Percentiles rank a stretch among this genome's conserved stretches.
Evolutionary conservation across 2,113 vertebrate genomes (phyloP).

Genomic region (Dicrurus megarhynchus): DNA sequence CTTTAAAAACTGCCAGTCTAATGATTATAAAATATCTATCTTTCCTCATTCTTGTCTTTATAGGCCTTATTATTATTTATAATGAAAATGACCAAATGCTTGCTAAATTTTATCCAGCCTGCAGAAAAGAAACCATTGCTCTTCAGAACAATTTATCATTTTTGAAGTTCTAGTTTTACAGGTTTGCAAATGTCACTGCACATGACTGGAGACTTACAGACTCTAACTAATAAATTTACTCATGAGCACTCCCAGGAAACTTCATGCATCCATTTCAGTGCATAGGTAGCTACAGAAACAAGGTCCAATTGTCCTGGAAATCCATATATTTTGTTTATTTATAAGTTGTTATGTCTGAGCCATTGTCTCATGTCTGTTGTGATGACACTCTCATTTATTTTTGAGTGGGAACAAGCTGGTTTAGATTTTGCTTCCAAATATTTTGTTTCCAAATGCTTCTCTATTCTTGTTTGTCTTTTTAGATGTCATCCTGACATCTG

Average conservation of each 20-base stretch:
- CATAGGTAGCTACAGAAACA: not conserved
- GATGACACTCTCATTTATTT: not conserved
- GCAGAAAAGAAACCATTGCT: not conserved
- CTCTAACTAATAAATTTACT: not conserved
- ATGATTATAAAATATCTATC: not conserved
- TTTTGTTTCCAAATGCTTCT: constrained; percentile 26
- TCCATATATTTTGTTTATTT: not conserved
- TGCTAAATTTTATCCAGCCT: not conserved
- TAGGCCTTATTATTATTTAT: not conserved
- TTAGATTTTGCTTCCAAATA: not conserved
- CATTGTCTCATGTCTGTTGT: not conserved
- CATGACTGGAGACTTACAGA: not conserved
- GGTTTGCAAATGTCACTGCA: not conserved
- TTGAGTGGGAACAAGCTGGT: not conserved
- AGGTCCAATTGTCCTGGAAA: not conserved
- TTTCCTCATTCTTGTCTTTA: not conserved
- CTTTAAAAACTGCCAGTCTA: not conserved
- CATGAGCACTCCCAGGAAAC: not conserved
- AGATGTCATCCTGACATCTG: not conserved
- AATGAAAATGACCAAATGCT: not conserved
- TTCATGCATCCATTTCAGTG: not conserved
- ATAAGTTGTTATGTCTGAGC: not conserved
- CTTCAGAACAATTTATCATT: not conserved
- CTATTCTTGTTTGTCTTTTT: not conserved
- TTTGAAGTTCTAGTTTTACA: not conserved